phyloP scores from a whole-genome alignment of 2,888 invertebrate genomes.

The Adelognathus sp. region DNA sequence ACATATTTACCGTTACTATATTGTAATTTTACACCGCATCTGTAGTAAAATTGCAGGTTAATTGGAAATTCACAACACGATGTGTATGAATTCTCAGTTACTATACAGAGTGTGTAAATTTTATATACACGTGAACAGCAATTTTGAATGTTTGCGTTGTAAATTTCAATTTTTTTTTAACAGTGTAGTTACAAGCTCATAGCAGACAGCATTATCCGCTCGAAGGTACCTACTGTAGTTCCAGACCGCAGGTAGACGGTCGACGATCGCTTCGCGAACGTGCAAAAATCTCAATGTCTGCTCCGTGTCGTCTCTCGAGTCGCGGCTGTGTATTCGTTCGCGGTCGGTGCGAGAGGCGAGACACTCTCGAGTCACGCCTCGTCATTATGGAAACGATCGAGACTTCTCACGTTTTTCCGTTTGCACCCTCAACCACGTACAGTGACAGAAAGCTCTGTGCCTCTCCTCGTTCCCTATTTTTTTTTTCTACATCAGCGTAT shows the following conservation, averaged over 20 bases:
- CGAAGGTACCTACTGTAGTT: neutral
- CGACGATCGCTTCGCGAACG: slow-evolving; percentile 29
- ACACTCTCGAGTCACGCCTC: slow-evolving; percentile 54
- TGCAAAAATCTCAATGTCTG: slow-evolving; percentile 46
- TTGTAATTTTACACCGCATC: slow-evolving; percentile 15
- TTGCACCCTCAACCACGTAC: slow-evolving; percentile 50
- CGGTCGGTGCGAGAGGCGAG: neutral
- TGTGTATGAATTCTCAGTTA: too few species aligned
- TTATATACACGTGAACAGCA: neutral
- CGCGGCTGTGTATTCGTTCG: too few species aligned
- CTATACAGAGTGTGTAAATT: too few species aligned
- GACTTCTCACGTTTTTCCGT: slow-evolving; percentile 53
- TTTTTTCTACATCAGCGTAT: neutral
- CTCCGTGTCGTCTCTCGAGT: slow-evolving; percentile 20
- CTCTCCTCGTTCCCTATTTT: neutral
- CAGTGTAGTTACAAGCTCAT: neutral
- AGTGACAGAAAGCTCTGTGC: neutral
- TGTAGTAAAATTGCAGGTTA: too few species aligned
- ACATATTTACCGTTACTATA: slow-evolving; percentile 11
- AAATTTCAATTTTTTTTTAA: too few species aligned
- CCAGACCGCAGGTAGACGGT: slow-evolving; percentile 41
- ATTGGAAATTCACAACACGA: too few species aligned
- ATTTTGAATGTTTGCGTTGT: neutral
- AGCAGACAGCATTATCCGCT: neutral
- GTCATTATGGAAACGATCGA: slow-evolving; percentile 48